Evolutionary conservation across 1,140 invertebrate genomes (phyloP).

Genomic region (Bombus soroeensis): DNA sequence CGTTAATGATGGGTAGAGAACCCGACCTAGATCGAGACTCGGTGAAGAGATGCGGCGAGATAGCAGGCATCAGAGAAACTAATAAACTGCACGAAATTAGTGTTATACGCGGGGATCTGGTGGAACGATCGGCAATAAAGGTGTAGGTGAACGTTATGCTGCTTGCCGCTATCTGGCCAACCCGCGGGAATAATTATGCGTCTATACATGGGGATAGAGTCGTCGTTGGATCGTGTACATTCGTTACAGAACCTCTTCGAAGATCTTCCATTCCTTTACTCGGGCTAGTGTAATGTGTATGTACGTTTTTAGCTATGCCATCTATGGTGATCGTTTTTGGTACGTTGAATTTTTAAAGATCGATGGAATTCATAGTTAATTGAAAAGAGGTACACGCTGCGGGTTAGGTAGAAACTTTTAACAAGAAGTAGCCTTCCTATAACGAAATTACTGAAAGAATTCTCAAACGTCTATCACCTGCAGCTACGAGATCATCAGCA

Average conservation of each 20-base stretch:
- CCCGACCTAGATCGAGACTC: background rate
- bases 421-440: too few species aligned
- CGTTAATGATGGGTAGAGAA: slow-evolving; percentile 30
- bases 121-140: slow-evolving; percentile 11
- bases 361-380: too few species aligned
- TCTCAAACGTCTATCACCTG: too few species aligned
- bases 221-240: slow-evolving; percentile 21
- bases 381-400: too few species aligned
- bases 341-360: background rate
- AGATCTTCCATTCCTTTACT: background rate
- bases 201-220: slow-evolving; percentile 26
- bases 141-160: slow-evolving; percentile 33
- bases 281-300: background rate
- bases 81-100: slow-evolving; percentile 52
- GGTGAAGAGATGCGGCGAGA: slow-evolving; percentile 30
- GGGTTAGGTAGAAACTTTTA: too few species aligned
- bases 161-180: background rate
- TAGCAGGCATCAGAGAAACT: slow-evolving; percentile 36
- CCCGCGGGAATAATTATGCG: slow-evolving; percentile 39
- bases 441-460: too few species aligned
- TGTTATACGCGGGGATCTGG: background rate
- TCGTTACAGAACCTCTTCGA: background rate
- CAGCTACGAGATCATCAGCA: too few species aligned
- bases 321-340: background rate
- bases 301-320: background rate